These are phyloP conservation scores for Apteryx mantelli DNA, from an alignment of 2,113 vertebrate species.

Conservation along the genomic window DNA sequence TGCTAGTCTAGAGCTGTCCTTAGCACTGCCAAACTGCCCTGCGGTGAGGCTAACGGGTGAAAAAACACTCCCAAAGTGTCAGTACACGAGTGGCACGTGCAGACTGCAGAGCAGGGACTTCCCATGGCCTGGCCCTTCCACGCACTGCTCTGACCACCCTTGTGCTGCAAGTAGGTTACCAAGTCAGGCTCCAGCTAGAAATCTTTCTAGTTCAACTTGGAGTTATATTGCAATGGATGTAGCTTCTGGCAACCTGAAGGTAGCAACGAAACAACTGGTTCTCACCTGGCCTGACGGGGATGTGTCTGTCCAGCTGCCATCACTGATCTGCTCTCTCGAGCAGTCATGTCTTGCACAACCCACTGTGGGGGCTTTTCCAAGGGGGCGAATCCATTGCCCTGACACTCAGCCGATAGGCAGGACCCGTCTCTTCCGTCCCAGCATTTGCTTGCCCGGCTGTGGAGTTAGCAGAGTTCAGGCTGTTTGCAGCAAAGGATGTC, in stretches of 20 bases:
- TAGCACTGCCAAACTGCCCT: background rate
- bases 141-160: background rate
- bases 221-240: background rate
- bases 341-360: background rate
- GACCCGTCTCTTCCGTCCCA: background rate
- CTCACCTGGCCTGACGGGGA: background rate
- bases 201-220: background rate
- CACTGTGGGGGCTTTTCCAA: background rate
- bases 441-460: background rate
- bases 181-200: background rate
- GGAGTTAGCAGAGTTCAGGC: background rate
- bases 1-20: background rate
- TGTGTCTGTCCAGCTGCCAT: too few species aligned
- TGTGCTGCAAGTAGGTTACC: background rate
- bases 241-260: background rate
- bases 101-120: background rate
- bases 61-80: background rate
- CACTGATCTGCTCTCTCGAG: background rate
- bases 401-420: background rate
- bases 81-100: rapidly evolving
- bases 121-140: background rate
- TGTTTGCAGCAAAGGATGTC: background rate
- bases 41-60: background rate
- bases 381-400: background rate
- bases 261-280: background rate